Base-by-base conservation (phyloP, 2,888 invertebrate species). In the Melipona bicolor region DNA sequence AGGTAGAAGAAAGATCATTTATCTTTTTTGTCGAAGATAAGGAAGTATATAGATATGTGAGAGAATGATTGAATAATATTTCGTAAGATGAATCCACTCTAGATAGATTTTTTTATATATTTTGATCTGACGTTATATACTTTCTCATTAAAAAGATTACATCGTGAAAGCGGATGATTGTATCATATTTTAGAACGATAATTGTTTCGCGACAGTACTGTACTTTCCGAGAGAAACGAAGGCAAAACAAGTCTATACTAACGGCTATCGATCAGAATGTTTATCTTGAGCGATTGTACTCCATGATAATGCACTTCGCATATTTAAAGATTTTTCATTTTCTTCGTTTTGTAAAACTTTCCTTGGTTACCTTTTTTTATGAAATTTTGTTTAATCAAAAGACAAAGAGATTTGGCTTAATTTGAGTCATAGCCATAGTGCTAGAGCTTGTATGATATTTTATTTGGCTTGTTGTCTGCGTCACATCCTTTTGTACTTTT, bases 401-500 rank as follows among this genome's bases (percentile, higher is more conserved):
- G 11, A 9, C 2, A 21, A 13, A 24, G 6, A 19, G 15, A 49
- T 61, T 4, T 27, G 49, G 15, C 62, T 61, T 61, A 27, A 50
- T 71, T 59, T 24, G 3, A 59, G 27, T 4, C 27, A 50, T 21
- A 21, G 32, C 3, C 15, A 27, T 27, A 27, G 27, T n/a, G 21
- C 4, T 32, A 11, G 5, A 50, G 9, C 6, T 64, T 32, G 19
- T 4, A 19, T 15, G 19, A 4, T 64, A 4, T 75, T n/a, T 27
- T 75, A 17, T 75, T 68, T 68, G 27, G 13, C 52, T 49, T 15
- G 36, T 32, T 62, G 54, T 52, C 19, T 32, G 32, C 32, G 70
- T 82, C 74, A 76, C 81, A 49, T 67, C 67, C 71, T 81, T 59
- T 54, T 19, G 54, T 81, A 81, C 76, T 80, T 70, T 71, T 21